A percentile compares a stretch with the other conserved stretches of the same genome.
Conservation (phyloP, 1,140 invertebrate species). For the Yoshiicerus persimilis region DNA sequence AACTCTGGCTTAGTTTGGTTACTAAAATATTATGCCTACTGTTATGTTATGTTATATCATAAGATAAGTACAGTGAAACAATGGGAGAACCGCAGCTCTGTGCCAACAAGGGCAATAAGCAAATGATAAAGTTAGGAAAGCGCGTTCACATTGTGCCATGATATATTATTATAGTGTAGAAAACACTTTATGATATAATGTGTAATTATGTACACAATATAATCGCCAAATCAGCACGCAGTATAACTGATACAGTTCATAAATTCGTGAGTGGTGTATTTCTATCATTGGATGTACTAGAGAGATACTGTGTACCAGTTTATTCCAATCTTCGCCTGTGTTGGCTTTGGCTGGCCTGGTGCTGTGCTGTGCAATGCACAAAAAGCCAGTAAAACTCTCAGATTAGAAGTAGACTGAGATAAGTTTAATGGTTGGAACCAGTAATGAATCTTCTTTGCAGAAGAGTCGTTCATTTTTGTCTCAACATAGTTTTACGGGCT, state of each 20-base stretch:
- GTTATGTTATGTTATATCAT: not conserved
- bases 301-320: too few species aligned
- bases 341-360: not conserved
- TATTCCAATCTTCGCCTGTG: too few species aligned
- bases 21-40: not conserved
- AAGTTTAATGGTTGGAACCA: not conserved
- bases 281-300: too few species aligned
- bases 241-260: not conserved
- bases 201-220: too few species aligned
- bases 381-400: not conserved
- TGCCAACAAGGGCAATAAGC: not conserved
- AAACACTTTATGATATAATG: too few species aligned
- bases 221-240: not conserved
- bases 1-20: not conserved
- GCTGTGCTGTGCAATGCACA: not conserved
- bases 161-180: too few species aligned
- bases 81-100: not conserved
- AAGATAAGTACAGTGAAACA: not conserved
- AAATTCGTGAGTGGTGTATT: too few species aligned
- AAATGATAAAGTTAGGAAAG: too few species aligned
- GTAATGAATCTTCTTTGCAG: not conserved
- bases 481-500: too few species aligned
- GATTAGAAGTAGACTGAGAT: not conserved
- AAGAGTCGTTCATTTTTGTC: not conserved
- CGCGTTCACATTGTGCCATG: too few species aligned